Evolutionary conservation across 1,140 invertebrate species (phyloP), one percentile per base, ranked within the genome.

Genomic region (Penaeus vannamei): DNA sequence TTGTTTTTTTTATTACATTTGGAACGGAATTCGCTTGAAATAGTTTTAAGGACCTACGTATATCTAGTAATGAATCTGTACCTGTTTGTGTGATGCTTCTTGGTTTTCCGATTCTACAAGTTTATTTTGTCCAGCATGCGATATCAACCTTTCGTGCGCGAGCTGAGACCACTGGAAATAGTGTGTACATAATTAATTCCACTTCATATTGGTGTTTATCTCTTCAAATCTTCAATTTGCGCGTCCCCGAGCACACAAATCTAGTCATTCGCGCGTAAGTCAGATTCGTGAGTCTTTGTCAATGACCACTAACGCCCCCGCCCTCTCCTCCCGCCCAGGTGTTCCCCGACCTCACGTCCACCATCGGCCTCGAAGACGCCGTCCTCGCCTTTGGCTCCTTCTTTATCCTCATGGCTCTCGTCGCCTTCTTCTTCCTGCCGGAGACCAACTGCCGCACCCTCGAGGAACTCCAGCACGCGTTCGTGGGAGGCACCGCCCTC

Each of bases 381-480:
- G 53, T 66, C 61, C 53, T 90, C 14, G 66, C 81, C 46, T 90
- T 90, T 53, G 88, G 61, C 17, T 23, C 66, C 77, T 80, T 86
- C 64, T 60, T 85, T 3, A 19, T 90, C n/a, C 23, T 90, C 23
- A 84, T 90, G 76, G 88, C 84, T 3, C 61, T 90, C 36, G 61
- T 90, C 10, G 84, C 79, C 20, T 90, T 85, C 84, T 61, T 90
- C 84, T 90, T 85, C 84, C 42, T 90, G 62, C 88, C 88, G 17
- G 88, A 90, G 84, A 90, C 84, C 76, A 62, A 80, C 26, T 84
- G 88, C 61, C 84, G 84, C 61, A 85, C 88, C 17, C 77, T 90
- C 23, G 88, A 90, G 84, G 88, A 90, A 23, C 77, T 90, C 26
- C 88, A 90, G 77, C 62, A 86, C 62, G 88, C 88, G 62, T 90